These are phyloP conservation scores for Tangara arthus DNA, from an alignment of 2,797 vertebrate genomes.

Conservation along the genomic window DNA sequence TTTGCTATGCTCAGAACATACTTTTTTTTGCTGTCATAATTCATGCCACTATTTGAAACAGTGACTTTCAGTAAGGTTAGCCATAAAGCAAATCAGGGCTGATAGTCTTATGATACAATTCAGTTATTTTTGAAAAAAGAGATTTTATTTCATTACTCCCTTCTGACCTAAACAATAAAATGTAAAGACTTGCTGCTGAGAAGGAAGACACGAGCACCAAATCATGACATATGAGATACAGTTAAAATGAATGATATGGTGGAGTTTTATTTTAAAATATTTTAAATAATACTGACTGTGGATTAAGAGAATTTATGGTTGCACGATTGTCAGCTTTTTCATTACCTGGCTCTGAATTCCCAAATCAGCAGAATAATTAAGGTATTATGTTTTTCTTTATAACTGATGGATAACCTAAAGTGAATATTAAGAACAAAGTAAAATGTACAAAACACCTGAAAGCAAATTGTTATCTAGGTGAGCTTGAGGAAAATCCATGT, in stretches of 20 bases:
- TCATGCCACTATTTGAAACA: neutral
- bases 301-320: neutral
- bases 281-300: neutral
- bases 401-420: neutral
- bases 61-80: neutral
- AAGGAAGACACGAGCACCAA: neutral
- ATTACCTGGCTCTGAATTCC: neutral
- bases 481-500: neutral
- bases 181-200: neutral
- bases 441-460: neutral
- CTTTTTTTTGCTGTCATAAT: neutral
- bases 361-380: neutral
- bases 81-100: neutral
- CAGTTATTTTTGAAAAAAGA: neutral
- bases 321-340: neutral
- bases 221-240: neutral
- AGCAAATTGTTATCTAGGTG: neutral
- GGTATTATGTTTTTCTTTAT: neutral
- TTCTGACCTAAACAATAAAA: slow-evolving; percentile 1
- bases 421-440: neutral
- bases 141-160: neutral
- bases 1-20: neutral
- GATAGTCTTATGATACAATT: neutral
- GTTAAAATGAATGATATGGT: neutral
- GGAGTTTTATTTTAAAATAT: neutral